phyloP scores from a whole-genome alignment of 2,888 invertebrate species.

The Leucophora obtusa region DNA sequence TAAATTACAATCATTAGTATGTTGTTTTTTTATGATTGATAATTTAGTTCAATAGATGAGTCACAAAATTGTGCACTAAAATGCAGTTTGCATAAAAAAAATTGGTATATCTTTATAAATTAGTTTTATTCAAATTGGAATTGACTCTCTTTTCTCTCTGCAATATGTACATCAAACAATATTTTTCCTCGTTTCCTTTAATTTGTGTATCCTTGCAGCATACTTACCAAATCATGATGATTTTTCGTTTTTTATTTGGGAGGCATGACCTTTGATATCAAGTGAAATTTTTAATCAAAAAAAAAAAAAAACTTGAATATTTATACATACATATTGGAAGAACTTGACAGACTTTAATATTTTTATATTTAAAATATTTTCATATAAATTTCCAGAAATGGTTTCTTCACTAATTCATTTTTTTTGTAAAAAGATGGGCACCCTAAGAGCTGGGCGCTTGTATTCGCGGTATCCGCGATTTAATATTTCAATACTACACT shows the following conservation, averaged over 20 bases:
- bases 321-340: no score
- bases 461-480: no score
- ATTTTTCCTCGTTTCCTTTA: constrained; percentile 35
- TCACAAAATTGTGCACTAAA: constrained; percentile 24
- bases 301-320: no score
- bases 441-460: no score
- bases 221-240: not conserved
- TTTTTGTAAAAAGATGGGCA: no score
- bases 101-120: no score
- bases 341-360: no score
- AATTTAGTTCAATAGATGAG: constrained; percentile 19
- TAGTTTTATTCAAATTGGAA: not conserved
- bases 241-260: constrained; percentile 30
- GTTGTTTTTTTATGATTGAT: constrained; percentile 1
- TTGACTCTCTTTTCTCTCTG: not conserved
- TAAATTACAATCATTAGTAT: not conserved
- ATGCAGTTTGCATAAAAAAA: not conserved
- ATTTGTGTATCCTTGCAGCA: constrained; percentile 31
- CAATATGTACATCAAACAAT: not conserved
- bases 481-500: no score
- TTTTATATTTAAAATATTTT: no score
- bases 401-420: no score
- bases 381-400: no score
- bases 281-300: not conserved
- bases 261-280: constrained; percentile 43